Percentiles rank a stretch among this genome's conserved stretches.
These are phyloP conservation scores for Drosophila chauvacae DNA, from an alignment of 1,140 invertebrate species.

Conservation along the genomic window DNA sequence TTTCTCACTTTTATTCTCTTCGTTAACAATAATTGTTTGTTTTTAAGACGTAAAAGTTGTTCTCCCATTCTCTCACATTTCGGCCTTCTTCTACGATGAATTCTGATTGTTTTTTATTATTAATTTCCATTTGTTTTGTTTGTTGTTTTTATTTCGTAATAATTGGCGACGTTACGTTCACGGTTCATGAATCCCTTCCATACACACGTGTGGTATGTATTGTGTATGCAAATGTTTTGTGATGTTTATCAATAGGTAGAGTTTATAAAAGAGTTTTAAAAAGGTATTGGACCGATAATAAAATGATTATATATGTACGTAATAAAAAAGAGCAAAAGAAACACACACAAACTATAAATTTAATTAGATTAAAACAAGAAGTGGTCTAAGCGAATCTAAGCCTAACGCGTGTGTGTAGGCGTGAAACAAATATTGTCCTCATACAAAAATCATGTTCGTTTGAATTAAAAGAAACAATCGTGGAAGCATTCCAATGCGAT, in stretches of 20 bases:
- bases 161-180: conserved; percentile 81
- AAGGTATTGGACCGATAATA: conserved; percentile 31
- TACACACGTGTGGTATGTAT: conserved; percentile 45
- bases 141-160: conserved; percentile 56
- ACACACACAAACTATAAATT: conserved; percentile 78
- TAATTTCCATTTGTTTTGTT: conserved; percentile 49
- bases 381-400: conserved; percentile 32
- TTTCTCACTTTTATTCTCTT: conserved; percentile 68
- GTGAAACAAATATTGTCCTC: conserved; percentile 38
- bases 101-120: conserved; percentile 44
- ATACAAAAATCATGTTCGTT: conserved; percentile 24
- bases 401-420: conserved; percentile 49
- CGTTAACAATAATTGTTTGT: conserved; percentile 77
- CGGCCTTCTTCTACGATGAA: conserved; percentile 44
- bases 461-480: conserved; percentile 25
- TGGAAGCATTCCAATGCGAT: conserved; percentile 30
- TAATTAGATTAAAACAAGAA: conserved; percentile 42
- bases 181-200: conserved; percentile 61
- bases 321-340: conserved; percentile 44
- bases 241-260: conserved; percentile 52
- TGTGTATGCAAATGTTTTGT: conserved; percentile 63
- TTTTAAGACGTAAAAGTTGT: conserved; percentile 77
- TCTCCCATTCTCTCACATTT: conserved; percentile 43
- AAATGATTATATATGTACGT: conserved; percentile 57
- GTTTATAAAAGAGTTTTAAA: conserved; percentile 36